Percentiles rank a stretch among this genome's conserved stretches.
Evolutionary conservation across 2,797 vertebrate genomes (phyloP).

Genomic region (Poecilia velifera): DNA sequence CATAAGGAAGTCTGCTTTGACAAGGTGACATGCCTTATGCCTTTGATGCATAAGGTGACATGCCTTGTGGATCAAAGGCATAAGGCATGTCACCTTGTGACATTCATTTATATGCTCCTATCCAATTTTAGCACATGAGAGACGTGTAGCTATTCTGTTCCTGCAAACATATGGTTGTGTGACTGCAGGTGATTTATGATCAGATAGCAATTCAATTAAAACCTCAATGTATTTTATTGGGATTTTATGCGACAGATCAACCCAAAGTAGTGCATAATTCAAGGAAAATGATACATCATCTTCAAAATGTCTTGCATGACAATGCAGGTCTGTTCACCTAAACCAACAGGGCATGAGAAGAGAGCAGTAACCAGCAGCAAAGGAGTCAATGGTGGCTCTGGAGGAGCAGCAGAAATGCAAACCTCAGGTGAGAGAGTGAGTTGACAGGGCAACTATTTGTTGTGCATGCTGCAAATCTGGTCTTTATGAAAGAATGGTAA

Average conservation of each 20-base stretch:
- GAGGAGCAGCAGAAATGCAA: not conserved
- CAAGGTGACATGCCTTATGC: not conserved
- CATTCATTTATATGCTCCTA: not conserved
- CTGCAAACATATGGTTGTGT: not conserved
- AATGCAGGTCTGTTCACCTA: not conserved
- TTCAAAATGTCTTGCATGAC: not conserved
- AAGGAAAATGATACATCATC: not conserved
- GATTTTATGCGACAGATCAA: not conserved
- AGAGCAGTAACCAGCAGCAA: not conserved
- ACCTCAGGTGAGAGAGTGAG: not conserved
- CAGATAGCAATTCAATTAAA: not conserved
- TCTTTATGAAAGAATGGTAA: not conserved
- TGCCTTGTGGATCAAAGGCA: not conserved
- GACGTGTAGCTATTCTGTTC: not conserved
- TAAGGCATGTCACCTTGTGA: not conserved
- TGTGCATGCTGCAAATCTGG: not conserved
- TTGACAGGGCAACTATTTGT: not conserved
- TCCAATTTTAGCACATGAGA: constrained; percentile 4
- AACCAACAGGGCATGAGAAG: not conserved
- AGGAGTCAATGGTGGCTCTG: not conserved
- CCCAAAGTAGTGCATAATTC: not conserved
- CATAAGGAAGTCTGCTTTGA: not conserved
- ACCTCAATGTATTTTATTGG: not conserved
- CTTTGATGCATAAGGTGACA: not conserved
- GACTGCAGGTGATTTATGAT: not conserved